Conservation (phyloP, 2,888 invertebrate genomes). For the Hofmannophila pseudospretella region DNA sequence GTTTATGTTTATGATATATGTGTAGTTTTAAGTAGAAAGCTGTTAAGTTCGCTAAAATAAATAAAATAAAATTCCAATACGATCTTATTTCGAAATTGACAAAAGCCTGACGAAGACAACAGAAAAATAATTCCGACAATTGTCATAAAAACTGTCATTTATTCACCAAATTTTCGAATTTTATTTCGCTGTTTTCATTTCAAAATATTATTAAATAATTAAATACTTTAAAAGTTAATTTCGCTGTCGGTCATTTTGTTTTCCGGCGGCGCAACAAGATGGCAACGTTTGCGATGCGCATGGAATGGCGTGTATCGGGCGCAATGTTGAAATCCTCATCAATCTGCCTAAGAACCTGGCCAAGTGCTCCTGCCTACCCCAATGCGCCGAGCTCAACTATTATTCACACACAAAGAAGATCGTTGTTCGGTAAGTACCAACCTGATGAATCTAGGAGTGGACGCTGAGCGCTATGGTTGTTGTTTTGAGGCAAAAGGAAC, state of each 20-base stretch:
- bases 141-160: slow-evolving; percentile 3
- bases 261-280: slow-evolving; percentile 38
- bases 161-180: neutral
- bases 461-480: too few species aligned
- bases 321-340: slow-evolving; percentile 70
- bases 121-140: neutral
- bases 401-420: slow-evolving; percentile 71
- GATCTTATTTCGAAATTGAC: too few species aligned
- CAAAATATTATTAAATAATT: neutral
- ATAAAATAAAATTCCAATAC: too few species aligned
- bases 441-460: too few species aligned
- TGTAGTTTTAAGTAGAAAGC: too few species aligned
- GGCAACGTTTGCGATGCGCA: slow-evolving; percentile 69
- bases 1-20: too few species aligned
- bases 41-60: too few species aligned
- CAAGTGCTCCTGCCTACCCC: slow-evolving; percentile 68
- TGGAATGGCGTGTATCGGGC: slow-evolving; percentile 74
- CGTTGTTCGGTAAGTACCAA: slow-evolving; percentile 56
- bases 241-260: slow-evolving; percentile 3
- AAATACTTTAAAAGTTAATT: neutral
- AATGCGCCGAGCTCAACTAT: slow-evolving; percentile 71
- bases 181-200: neutral
- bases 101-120: neutral
- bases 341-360: slow-evolving; percentile 70
- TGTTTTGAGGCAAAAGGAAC: too few species aligned